Percentiles rank a stretch among this genome's conserved stretches.
Conservation (phyloP, 35 echinoderm and acorn worm genomes). For the Ophiothrix spiculata region DNA sequence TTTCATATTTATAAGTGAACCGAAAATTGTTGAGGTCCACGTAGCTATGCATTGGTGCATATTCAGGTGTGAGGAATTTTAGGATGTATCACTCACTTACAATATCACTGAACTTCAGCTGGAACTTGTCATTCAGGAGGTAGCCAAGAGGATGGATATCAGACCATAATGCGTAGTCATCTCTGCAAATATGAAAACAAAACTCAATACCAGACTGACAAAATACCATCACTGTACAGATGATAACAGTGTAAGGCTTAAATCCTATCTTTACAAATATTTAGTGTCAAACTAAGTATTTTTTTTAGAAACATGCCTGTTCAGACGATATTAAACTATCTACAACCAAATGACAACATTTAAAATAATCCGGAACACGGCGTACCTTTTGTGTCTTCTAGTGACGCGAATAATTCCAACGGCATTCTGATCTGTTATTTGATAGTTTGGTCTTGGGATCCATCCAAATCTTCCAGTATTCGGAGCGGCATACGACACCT, state of each 20-base stretch:
- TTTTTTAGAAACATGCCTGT: no score
- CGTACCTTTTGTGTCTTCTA: conserved; percentile 77
- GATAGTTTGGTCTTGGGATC: conserved; percentile 33
- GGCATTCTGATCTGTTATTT: conserved; percentile 70
- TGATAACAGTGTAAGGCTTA: no score
- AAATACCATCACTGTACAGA: no score
- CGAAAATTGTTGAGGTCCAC: no score
- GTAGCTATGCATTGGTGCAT: no score
- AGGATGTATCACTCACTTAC: no score
- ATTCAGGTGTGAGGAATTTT: no score
- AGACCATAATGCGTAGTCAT: conserved; percentile 60
- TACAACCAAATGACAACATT: neutral
- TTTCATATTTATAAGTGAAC: no score
- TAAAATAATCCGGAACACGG: neutral
- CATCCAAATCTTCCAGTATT: conserved; percentile 85
- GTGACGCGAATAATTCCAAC: conserved; percentile 82
- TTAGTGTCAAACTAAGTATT: no score
- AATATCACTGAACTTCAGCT: no score
- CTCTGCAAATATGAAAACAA: conserved; percentile 29
- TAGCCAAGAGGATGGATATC: conserved; percentile 71
- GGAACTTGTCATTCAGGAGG: conserved; percentile 67
- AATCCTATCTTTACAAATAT: no score
- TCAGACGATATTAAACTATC: neutral
- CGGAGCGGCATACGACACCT: conserved; percentile 45
- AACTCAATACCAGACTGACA: no score